phyloP scores from a whole-genome alignment of 2,888 invertebrate genomes.

The Teleiodes luculella region DNA sequence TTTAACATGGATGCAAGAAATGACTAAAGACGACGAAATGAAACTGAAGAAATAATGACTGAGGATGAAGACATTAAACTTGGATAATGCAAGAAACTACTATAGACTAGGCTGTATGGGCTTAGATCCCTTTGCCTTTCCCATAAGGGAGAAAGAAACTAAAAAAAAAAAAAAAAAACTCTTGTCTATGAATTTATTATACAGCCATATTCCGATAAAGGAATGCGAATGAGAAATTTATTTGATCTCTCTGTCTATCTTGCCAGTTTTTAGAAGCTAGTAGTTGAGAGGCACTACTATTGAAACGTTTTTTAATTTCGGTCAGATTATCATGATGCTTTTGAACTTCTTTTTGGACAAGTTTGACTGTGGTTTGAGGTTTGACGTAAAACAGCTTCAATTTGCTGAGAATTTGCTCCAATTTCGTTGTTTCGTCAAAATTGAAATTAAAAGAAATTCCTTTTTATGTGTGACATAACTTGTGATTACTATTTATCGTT shows the following conservation, averaged over 20 bases:
- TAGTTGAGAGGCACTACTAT: neutral
- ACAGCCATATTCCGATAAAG: constrained; percentile 23
- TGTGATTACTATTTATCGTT: constrained; percentile 47
- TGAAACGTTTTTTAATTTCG: constrained; percentile 13
- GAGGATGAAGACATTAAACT: too few species aligned
- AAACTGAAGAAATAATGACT: too few species aligned
- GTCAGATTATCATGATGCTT: constrained; percentile 53
- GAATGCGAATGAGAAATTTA: constrained; percentile 18
- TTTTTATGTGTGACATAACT: constrained; percentile 66
- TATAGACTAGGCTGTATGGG: too few species aligned
- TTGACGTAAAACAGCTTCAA: constrained; percentile 70
- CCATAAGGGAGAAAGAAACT: too few species aligned
- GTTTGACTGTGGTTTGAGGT: too few species aligned
- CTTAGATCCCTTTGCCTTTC: too few species aligned
- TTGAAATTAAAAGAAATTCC: constrained; percentile 47
- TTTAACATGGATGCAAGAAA: too few species aligned
- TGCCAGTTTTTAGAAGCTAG: neutral
- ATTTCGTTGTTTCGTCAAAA: constrained; percentile 54
- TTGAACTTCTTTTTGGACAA: constrained; percentile 64
- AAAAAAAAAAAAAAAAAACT: too few species aligned
- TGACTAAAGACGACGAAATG: too few species aligned
- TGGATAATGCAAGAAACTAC: too few species aligned
- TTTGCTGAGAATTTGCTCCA: constrained; percentile 60
- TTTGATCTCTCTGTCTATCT: constrained; percentile 41
- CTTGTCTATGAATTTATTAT: constrained; percentile 42